Evolutionary conservation across 2,888 invertebrate species (phyloP).

Genomic region (Volucella bombylans): DNA sequence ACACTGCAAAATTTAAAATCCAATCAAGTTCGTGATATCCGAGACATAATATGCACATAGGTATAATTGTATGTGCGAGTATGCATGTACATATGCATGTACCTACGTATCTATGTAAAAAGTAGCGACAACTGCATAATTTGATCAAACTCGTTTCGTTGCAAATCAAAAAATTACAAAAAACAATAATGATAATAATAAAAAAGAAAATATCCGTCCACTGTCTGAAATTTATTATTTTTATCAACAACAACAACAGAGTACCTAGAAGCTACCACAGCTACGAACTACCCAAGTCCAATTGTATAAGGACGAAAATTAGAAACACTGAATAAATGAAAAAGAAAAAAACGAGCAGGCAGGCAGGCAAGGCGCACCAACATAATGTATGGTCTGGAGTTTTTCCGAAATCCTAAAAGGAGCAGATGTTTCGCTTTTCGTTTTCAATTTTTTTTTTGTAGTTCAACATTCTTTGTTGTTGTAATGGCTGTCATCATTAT

Average conservation of each 20-base stretch:
- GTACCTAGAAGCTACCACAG: background rate
- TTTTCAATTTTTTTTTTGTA: constrained; percentile 40
- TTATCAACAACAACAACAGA: constrained; percentile 53
- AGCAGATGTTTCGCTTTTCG: constrained; percentile 82
- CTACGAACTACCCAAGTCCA: constrained; percentile 47
- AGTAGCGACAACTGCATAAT: constrained; percentile 23
- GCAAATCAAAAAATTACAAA: constrained; percentile 36
- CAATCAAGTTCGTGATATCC: no score
- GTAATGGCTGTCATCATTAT: constrained; percentile 70
- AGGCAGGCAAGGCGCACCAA: constrained; percentile 51
- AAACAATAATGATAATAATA: background rate
- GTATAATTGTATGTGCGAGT: no score
- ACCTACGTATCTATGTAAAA: no score
- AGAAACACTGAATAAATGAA: constrained; percentile 48
- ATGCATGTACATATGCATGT: no score
- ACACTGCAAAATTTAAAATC: no score
- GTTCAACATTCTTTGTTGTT: constrained; percentile 59
- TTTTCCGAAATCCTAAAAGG: constrained; percentile 82
- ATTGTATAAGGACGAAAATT: constrained; percentile 72
- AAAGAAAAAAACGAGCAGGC: constrained; percentile 47
- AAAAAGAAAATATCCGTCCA: constrained; percentile 58
- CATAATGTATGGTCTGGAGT: constrained; percentile 78
- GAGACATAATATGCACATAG: no score
- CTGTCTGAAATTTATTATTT: constrained; percentile 67
- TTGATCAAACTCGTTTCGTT: constrained; percentile 67